phyloP scores from a whole-genome alignment of 2,797 vertebrate genomes.

The Mormyrus hasselquistii region DNA sequence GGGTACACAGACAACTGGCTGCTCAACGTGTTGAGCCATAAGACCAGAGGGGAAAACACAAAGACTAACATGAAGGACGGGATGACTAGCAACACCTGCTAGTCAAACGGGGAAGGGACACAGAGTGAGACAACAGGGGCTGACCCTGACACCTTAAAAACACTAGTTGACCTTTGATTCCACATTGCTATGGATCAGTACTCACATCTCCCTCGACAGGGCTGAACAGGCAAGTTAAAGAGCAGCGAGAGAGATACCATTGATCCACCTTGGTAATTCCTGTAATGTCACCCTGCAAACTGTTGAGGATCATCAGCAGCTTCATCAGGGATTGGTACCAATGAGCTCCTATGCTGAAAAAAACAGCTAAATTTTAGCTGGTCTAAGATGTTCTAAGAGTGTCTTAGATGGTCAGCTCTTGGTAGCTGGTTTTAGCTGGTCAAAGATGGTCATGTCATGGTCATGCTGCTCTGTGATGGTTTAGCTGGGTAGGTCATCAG shows the following conservation, averaged over 20 bases:
- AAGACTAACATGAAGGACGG: too few species aligned
- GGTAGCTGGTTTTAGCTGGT: background rate
- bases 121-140: too few species aligned
- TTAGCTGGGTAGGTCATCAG: background rate
- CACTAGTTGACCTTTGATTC: background rate
- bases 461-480: background rate
- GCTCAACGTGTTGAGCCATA: too few species aligned
- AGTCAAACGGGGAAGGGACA: too few species aligned
- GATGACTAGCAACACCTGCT: too few species aligned
- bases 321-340: too few species aligned
- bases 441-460: background rate
- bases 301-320: too few species aligned
- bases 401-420: too few species aligned
- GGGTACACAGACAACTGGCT: too few species aligned
- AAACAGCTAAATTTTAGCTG: too few species aligned
- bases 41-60: too few species aligned
- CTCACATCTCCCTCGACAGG: background rate
- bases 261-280: background rate
- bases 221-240: background rate
- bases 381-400: too few species aligned
- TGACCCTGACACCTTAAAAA: background rate
- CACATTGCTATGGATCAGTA: background rate
- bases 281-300: background rate
- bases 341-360: background rate
- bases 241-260: background rate